Conservation (phyloP, 2,797 vertebrate genomes). For the Trematomus bernacchii region DNA sequence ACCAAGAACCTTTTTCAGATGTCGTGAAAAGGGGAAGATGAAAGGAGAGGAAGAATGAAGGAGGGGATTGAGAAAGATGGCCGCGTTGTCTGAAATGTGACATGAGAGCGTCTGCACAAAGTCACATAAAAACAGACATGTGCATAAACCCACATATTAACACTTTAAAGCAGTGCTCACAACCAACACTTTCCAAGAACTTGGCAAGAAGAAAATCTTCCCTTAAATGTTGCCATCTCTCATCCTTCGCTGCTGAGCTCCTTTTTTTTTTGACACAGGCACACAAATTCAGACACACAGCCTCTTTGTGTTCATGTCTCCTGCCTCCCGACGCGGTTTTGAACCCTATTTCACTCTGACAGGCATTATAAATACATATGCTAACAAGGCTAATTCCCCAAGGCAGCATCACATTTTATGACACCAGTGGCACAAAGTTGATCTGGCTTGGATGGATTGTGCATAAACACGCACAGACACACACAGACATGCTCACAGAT, state of each 20-base stretch:
- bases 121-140: slow-evolving; percentile 14
- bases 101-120: slow-evolving; percentile 9
- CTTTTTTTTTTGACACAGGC: slow-evolving; percentile 59
- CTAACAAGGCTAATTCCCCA: slow-evolving; percentile 77
- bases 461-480: background rate
- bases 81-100: slow-evolving; percentile 53
- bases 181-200: slow-evolving; percentile 47
- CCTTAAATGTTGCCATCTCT: slow-evolving; percentile 58
- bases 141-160: slow-evolving; percentile 5
- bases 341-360: slow-evolving; percentile 69
- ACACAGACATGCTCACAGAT: background rate
- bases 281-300: slow-evolving; percentile 58
- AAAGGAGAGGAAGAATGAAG: slow-evolving; percentile 56
- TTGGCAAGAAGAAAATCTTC: slow-evolving; percentile 31
- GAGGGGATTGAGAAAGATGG: slow-evolving; percentile 44
- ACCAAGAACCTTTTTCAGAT: slow-evolving; percentile 61
- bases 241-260: slow-evolving; percentile 59
- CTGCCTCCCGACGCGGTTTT: slow-evolving; percentile 62
- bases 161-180: slow-evolving; percentile 12
- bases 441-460: slow-evolving; percentile 55
- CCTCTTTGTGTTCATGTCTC: slow-evolving; percentile 65
- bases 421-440: slow-evolving; percentile 64
- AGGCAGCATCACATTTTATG: slow-evolving; percentile 70
- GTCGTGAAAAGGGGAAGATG: slow-evolving; percentile 61
- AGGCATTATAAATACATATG: slow-evolving; percentile 77